These are phyloP conservation scores for Camelus dromedarius DNA, from an alignment of 2,113 vertebrate genomes.

Conservation along the genomic window DNA sequence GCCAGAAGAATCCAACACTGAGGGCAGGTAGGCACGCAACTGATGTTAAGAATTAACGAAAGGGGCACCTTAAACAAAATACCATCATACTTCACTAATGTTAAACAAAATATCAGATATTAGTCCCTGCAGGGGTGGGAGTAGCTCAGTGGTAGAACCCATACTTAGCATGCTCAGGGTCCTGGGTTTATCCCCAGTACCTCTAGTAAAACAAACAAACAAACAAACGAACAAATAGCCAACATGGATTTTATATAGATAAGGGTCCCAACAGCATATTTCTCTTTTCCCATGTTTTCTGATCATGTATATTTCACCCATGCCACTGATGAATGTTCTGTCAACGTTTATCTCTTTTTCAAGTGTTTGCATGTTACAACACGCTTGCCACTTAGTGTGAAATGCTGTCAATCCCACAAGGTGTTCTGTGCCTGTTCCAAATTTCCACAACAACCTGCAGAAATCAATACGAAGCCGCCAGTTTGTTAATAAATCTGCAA, in stretches of 20 bases:
- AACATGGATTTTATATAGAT: too few relatives aligned
- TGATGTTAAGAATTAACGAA: neutral
- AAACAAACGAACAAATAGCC: too few relatives aligned
- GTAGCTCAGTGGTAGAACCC: too few relatives aligned
- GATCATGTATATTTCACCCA: neutral
- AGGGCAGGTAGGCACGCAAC: neutral
- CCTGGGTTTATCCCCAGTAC: too few relatives aligned
- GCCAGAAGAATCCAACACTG: neutral
- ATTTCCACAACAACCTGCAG: conserved; percentile 85
- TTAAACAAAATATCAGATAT: neutral
- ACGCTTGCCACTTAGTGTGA: conserved; percentile 78
- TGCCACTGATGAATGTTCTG: neutral
- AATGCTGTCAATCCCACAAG: conserved; percentile 80
- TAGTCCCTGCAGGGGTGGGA: too few relatives aligned
- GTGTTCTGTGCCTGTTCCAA: conserved; percentile 80
- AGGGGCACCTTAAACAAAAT: neutral
- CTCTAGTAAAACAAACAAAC: too few relatives aligned
- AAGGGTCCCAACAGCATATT: accelerated
- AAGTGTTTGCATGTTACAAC: conserved; percentile 78
- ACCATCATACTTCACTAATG: neutral
- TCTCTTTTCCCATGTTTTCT: neutral
- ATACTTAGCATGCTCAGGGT: too few relatives aligned
- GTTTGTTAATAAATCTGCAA: conserved; percentile 88
- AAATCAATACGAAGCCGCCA: conserved; percentile 87
- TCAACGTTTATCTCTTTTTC: neutral